Conservation (phyloP, 2,888 invertebrate genomes). For the Synanthedon vespiformis region DNA sequence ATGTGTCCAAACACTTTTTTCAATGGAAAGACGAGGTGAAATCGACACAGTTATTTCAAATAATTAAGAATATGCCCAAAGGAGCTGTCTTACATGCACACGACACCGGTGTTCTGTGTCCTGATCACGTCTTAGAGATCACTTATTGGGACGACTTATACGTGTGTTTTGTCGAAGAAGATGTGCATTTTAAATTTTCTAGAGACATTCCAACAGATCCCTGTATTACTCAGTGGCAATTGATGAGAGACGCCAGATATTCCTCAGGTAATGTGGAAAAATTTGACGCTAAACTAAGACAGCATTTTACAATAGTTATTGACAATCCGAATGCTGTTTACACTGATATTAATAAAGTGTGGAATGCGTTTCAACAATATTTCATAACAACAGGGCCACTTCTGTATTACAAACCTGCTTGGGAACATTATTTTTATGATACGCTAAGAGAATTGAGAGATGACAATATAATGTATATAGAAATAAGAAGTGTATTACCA, state of each 20-base stretch:
- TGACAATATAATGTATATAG: constrained; percentile 79
- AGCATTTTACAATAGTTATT: constrained; percentile 67
- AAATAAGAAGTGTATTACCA: constrained; percentile 74
- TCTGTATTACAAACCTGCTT: constrained; percentile 73
- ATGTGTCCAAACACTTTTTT: constrained; percentile 77
- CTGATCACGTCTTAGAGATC: constrained; percentile 72
- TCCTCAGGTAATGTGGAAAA: constrained; percentile 46
- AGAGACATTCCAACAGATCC: constrained; percentile 18
- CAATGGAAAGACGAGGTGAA: constrained; percentile 71
- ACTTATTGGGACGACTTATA: constrained; percentile 74
- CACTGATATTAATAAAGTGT: constrained; percentile 69
- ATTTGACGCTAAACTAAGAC: constrained; percentile 67
- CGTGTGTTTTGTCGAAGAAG: constrained; percentile 47
- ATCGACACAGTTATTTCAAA: constrained; percentile 71
- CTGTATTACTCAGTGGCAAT: constrained; percentile 54
- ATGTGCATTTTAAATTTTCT: constrained; percentile 37
- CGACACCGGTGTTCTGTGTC: constrained; percentile 72
- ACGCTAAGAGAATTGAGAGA: constrained; percentile 72
- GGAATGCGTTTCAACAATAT: constrained; percentile 69
- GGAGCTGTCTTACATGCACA: constrained; percentile 80
- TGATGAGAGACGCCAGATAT: constrained; percentile 57
- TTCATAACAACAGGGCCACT: constrained; percentile 66
- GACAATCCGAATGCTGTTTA: constrained; percentile 57
- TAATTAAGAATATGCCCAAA: constrained; percentile 79
- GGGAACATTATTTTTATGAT: constrained; percentile 75